These are phyloP conservation scores for Vandiemenella viatica DNA, from an alignment of 2,888 invertebrate genomes.

Conservation along the genomic window DNA sequence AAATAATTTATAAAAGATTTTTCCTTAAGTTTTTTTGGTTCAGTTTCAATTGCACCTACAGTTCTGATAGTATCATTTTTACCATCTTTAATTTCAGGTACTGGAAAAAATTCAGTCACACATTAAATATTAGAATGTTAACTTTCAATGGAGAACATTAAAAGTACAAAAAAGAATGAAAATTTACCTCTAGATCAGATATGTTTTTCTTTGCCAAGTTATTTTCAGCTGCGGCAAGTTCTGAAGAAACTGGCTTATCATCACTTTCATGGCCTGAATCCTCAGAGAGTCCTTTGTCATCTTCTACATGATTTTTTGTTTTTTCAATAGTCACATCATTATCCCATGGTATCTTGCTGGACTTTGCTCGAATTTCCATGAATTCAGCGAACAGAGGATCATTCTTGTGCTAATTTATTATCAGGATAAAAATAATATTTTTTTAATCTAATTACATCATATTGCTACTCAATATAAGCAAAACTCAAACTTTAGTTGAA, in stretches of 20 bases:
- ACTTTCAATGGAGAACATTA: neutral
- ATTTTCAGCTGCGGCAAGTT: constrained; percentile 23
- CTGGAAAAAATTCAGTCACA: constrained; percentile 29
- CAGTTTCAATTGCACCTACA: too few relatives aligned
- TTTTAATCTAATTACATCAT: neutral
- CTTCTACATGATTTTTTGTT: constrained; percentile 20
- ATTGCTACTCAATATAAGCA: neutral
- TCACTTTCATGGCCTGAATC: constrained; percentile 22
- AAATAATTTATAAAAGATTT: constrained; percentile 29
- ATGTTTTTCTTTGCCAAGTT: constrained; percentile 57
- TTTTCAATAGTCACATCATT: constrained; percentile 28
- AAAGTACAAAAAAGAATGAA: constrained; percentile 1
- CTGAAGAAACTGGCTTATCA: constrained; percentile 18
- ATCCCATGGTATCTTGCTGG: constrained; percentile 36
- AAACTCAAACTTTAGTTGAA: neutral
- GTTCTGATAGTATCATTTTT: too few relatives aligned
- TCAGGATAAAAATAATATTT: too few relatives aligned
- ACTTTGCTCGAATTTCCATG: constrained; percentile 61
- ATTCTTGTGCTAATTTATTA: constrained; percentile 62
- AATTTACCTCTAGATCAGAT: constrained; percentile 55
- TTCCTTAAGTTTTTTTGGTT: constrained; percentile 24
- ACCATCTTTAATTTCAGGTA: constrained; percentile 32
- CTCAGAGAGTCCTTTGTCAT: constrained; percentile 15
- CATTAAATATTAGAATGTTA: neutral
- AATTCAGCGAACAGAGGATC: constrained; percentile 85